Evolutionary conservation across 1,140 invertebrate species (phyloP), one percentile per base, ranked within the genome.

Genomic region (Acromyrmex charruanus): DNA sequence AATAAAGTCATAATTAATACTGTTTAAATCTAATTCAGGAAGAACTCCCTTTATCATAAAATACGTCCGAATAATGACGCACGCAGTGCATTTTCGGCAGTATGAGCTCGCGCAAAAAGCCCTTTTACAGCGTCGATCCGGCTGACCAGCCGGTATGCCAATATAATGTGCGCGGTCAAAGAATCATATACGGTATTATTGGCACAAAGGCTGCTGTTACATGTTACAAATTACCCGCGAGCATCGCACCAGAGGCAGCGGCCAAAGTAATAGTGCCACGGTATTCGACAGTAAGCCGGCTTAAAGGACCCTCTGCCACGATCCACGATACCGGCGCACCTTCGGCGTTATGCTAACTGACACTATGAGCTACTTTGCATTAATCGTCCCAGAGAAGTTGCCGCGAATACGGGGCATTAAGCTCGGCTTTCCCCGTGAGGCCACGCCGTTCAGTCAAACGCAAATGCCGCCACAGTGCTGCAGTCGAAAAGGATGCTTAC

Each of bases 281-380:
- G 39, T 55, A 63, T 90, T 90, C 79, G 89, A 89, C 88, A n/a
- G 25, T 90, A 90, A 90, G 89, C 88, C 75, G 89, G 88, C 89
- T 90, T 90, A 90, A 28, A 59, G 58, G 49, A 85, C 74, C 79
- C 79, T 58, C 66, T 49, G 53, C 66, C 66, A 58, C 88, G 85
- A 89, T 89, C 66, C 66, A 58, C 88, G 85, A 89, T 89, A 84
- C 88, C 31, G 31, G 63, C 39, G n/a, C 39, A 71, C 88, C 88
- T 87, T 87, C 58, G 18, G 39, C 74, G 80, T 90, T 90, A 85
- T 88, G 80, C 88, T 88, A 90, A 90, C 80, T 81, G 89, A 90
- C 89, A 77, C 86, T 69, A 79, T 88, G 59, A 90, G 80, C 88
- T 90, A 87, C 89, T 90, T 90, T 90, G 85, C 88, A 90, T 90